A percentile compares a stretch with the other conserved stretches of the same genome.
These are phyloP conservation scores for Spodoptera littoralis DNA, from an alignment of 2,888 invertebrate genomes.

Conservation along the genomic window DNA sequence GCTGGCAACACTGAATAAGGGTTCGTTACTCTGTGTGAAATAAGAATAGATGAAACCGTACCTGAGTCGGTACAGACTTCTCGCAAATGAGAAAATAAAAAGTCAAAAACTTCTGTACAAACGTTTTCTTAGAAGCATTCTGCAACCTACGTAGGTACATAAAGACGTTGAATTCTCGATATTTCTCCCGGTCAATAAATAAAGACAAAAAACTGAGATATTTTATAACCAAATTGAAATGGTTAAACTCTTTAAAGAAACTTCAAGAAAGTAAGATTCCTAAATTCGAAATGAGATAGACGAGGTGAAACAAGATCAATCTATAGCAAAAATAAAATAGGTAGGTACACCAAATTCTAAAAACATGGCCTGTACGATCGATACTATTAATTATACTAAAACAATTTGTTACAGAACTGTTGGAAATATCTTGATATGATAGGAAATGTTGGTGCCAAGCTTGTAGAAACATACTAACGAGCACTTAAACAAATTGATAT, in stretches of 20 bases:
- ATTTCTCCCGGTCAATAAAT: not conserved
- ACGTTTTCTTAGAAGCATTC: conserved; percentile 27
- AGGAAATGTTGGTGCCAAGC: conserved; percentile 3
- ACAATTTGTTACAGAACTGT: too few relatives aligned
- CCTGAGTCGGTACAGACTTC: conserved; percentile 1
- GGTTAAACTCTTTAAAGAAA: too few relatives aligned
- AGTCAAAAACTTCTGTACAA: not conserved
- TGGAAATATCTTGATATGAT: not conserved
- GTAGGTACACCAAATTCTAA: too few relatives aligned
- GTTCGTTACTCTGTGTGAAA: conserved; percentile 29
- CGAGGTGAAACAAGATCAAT: too few relatives aligned
- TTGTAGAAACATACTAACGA: conserved; percentile 13
- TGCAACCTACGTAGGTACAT: not conserved
- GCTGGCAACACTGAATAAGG: not conserved
- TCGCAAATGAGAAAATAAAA: conserved; percentile 35
- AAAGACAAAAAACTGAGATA: not conserved
- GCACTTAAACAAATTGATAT: conserved; percentile 30
- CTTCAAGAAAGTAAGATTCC: too few relatives aligned
- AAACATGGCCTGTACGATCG: too few relatives aligned
- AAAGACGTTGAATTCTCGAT: not conserved
- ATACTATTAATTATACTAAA: too few relatives aligned
- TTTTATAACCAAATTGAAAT: too few relatives aligned
- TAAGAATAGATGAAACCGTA: conserved; percentile 21
- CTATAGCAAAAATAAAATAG: too few relatives aligned
- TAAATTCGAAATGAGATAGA: too few relatives aligned